These are phyloP conservation scores for Acanthococcus lagerstroemiae DNA, from an alignment of 2,888 invertebrate species.

Conservation along the genomic window DNA sequence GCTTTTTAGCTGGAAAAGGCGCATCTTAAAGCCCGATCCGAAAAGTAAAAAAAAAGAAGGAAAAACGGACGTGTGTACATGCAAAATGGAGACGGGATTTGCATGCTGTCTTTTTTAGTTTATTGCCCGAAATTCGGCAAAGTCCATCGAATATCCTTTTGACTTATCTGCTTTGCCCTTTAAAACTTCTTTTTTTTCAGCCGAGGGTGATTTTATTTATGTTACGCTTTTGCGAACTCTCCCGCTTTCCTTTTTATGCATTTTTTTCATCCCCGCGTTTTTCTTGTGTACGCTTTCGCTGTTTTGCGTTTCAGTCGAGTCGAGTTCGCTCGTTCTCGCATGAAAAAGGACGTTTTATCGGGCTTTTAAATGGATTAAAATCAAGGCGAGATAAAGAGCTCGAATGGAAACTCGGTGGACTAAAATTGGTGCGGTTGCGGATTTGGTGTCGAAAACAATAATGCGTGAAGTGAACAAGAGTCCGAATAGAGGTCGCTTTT, in stretches of 20 bases:
- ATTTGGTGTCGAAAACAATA: background rate
- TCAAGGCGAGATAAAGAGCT: no score
- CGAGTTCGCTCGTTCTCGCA: background rate
- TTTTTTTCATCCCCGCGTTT: constrained; percentile 9
- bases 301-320: background rate
- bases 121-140: constrained; percentile 22
- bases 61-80: background rate
- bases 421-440: background rate
- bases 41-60: no score
- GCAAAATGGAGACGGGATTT: constrained; percentile 2
- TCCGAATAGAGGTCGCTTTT: background rate
- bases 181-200: constrained; percentile 5
- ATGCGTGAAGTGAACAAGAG: background rate
- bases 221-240: constrained; percentile 18
- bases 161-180: constrained; percentile 27
- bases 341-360: no score
- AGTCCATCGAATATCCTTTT: constrained; percentile 29
- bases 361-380: background rate
- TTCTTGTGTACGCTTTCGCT: background rate
- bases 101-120: constrained; percentile 29
- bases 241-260: constrained; percentile 16
- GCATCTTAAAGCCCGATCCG: no score
- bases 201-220: constrained; percentile 30
- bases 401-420: no score
- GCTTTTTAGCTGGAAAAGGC: no score